Percentiles rank a stretch among this genome's conserved stretches.
These are phyloP conservation scores for Criorhina ranunculi DNA, from an alignment of 2,888 invertebrate genomes.

Conservation along the genomic window DNA sequence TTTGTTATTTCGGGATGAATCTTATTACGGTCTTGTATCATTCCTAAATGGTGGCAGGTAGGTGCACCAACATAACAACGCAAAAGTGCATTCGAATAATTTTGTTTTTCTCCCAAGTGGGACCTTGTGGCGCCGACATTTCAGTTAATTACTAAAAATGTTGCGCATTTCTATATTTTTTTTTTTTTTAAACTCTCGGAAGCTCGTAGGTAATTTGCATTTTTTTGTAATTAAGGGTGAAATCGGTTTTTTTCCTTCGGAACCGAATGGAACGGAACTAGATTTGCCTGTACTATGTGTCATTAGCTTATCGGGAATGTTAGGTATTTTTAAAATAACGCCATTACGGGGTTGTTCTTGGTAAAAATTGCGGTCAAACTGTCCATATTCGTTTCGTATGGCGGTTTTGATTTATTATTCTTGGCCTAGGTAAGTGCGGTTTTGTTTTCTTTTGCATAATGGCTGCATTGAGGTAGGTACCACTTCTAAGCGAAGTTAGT, in stretches of 20 bases:
- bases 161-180: too few relatives aligned
- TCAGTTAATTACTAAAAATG: slow-evolving; percentile 69
- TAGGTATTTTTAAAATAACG: slow-evolving; percentile 15
- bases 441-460: slow-evolving; percentile 7
- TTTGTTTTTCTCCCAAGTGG: slow-evolving; percentile 63
- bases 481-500: too few relatives aligned
- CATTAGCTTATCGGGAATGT: slow-evolving; percentile 70
- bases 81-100: slow-evolving; percentile 44
- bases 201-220: slow-evolving; percentile 69
- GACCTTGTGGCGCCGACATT: slow-evolving; percentile 68
- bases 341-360: slow-evolving; percentile 4
- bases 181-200: slow-evolving; percentile 57
- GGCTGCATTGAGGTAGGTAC: not conserved
- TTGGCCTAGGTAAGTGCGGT: not conserved
- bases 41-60: slow-evolving; percentile 12
- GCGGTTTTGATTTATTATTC: slow-evolving; percentile 4
- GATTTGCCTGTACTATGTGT: slow-evolving; percentile 42
- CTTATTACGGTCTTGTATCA: slow-evolving; percentile 39
- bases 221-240: slow-evolving; percentile 70
- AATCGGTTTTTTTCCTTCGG: slow-evolving; percentile 19
- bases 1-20: slow-evolving; percentile 58
- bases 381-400: not conserved
- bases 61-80: slow-evolving; percentile 17
- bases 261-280: slow-evolving; percentile 15
- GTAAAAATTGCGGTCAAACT: slow-evolving; percentile 13